Conservation (phyloP, 2,888 invertebrate genomes). For the Drosophila koepferae region DNA sequence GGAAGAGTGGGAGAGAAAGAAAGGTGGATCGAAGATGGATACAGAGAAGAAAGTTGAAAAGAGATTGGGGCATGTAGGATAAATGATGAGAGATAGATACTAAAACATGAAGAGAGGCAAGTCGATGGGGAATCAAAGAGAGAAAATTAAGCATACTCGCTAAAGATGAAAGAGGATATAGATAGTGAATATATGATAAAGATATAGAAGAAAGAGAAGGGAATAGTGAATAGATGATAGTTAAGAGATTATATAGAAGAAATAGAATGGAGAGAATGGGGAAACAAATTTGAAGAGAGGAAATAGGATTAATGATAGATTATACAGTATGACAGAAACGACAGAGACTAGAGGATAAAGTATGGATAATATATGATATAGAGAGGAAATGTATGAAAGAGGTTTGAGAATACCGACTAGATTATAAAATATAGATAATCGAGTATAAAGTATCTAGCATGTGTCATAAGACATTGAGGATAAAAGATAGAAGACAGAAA, state of each 20-base stretch:
- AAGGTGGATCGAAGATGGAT: no score
- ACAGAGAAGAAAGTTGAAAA: not conserved
- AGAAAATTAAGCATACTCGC: no score
- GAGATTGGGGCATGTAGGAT: not conserved
- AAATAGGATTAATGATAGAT: not conserved
- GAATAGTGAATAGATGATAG: not conserved
- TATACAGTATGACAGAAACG: not conserved
- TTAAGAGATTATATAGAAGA: not conserved
- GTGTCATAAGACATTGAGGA: not conserved
- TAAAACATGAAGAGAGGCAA: not conserved
- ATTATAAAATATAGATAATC: not conserved
- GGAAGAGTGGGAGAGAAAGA: no score
- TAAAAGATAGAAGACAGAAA: not conserved
- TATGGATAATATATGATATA: no score
- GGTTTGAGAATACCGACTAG: no score
- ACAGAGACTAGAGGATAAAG: not conserved
- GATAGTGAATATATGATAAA: no score
- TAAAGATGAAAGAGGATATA: not conserved
- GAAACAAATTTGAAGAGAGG: no score
- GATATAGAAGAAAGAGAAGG: not conserved
- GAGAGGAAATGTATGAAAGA: no score
- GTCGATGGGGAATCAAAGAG: not conserved
- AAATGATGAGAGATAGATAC: not conserved
- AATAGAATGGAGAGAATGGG: not conserved
- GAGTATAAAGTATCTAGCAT: not conserved